A percentile compares a stretch with the other conserved stretches of the same genome.
Evolutionary conservation across 2,888 invertebrate species (phyloP).

Genomic region (Himalopsyche anomala): DNA sequence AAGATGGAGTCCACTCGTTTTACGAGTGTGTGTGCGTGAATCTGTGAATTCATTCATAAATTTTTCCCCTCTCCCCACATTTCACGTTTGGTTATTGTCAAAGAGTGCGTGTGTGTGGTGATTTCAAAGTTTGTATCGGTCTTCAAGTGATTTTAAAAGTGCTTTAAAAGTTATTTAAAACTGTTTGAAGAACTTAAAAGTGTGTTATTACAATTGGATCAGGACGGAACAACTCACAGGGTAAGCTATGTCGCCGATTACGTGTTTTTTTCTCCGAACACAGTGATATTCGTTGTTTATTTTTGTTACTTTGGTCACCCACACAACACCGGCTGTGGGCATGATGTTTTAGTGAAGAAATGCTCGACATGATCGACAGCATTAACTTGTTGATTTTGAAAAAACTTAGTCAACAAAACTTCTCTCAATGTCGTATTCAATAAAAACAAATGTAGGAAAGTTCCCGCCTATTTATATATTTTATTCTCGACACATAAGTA

Average conservation of each 20-base stretch:
- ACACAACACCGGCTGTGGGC: conserved; percentile 50
- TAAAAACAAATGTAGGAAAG: not conserved
- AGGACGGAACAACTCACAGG: conserved; percentile 55
- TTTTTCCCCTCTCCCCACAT: conserved; percentile 70
- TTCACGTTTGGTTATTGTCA: conserved; percentile 58
- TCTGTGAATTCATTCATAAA: conserved; percentile 73
- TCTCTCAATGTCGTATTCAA: not conserved
- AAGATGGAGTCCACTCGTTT: conserved; percentile 51
- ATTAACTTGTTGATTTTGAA: not conserved
- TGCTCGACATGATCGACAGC: not conserved
- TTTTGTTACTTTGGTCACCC: conserved; percentile 64
- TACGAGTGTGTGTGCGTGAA: conserved; percentile 51
- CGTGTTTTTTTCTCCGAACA: conserved; percentile 49
- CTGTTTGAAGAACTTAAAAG: conserved; percentile 51
- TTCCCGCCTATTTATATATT: not conserved
- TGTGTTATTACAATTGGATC: conserved; percentile 55
- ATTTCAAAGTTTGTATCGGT: conserved; percentile 41
- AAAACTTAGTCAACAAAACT: not conserved
- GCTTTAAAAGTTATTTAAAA: conserved; percentile 55
- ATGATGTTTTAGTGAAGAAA: conserved; percentile 42
- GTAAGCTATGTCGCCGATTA: conserved; percentile 50
- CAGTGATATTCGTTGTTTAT: conserved; percentile 62
- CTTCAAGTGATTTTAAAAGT: conserved; percentile 59
- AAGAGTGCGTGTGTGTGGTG: conserved; percentile 62
- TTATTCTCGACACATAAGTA: not conserved